Evolutionary conservation across 2,797 vertebrate genomes (phyloP).

Genomic region (Mareca strepera): DNA sequence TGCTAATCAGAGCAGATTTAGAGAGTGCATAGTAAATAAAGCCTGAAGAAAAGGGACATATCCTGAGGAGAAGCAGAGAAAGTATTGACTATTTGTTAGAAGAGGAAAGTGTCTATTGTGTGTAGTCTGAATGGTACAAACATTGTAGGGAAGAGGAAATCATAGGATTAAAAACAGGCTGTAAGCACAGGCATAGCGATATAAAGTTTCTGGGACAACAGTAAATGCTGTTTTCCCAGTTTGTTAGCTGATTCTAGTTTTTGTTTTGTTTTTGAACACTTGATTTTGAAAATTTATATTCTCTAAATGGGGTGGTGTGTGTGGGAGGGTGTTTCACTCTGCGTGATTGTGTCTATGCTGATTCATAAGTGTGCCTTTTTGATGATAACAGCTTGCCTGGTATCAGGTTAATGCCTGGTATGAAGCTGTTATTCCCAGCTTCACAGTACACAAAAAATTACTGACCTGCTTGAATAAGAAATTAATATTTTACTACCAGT

Average conservation of each 20-base stretch:
- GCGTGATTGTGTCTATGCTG: background rate
- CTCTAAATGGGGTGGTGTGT: background rate
- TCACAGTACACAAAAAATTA: background rate
- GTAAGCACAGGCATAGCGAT: background rate
- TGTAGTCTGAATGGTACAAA: background rate
- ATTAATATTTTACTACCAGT: slow-evolving; percentile 1
- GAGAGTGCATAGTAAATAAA: slow-evolving; percentile 32
- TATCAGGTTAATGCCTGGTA: slow-evolving; percentile 3
- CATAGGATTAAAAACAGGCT: background rate
- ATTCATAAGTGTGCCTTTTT: background rate
- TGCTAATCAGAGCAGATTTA: slow-evolving; percentile 52
- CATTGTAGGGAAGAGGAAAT: background rate
- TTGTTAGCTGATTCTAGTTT: background rate
- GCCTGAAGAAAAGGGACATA: slow-evolving; percentile 17
- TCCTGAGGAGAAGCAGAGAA: slow-evolving; percentile 18
- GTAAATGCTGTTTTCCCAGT: background rate
- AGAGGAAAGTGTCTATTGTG: background rate
- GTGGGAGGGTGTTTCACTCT: background rate
- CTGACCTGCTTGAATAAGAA: slow-evolving; percentile 13
- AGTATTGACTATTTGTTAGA: slow-evolving; percentile 5
- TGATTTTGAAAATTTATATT: background rate
- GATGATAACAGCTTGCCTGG: background rate
- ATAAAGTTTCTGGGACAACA: background rate
- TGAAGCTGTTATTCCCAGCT: background rate
- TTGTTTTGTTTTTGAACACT: background rate